Conservation (phyloP, 1,140 invertebrate genomes). For the Drosophila micromelanica region DNA sequence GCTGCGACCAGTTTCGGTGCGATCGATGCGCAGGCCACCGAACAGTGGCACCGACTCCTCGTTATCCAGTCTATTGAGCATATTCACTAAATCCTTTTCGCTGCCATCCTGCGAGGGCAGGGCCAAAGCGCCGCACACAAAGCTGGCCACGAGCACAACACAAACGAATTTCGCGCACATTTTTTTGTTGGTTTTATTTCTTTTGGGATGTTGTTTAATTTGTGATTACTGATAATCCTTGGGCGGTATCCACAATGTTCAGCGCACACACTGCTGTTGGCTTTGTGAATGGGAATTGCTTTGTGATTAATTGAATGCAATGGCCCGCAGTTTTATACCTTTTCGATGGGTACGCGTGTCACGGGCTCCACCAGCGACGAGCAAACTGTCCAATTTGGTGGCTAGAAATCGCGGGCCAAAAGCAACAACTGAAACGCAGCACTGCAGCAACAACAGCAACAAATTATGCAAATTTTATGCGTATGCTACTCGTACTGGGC, state of each 20-base stretch:
- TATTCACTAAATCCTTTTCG: conserved; percentile 84
- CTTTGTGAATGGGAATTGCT: conserved; percentile 80
- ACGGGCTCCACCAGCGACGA: conserved; percentile 5
- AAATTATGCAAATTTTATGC: conserved; percentile 79
- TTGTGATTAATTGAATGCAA: conserved; percentile 84
- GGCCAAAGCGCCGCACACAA: conserved; percentile 73
- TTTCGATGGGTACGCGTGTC: conserved; percentile 60
- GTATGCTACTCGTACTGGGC: conserved; percentile 48
- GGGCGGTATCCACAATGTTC: conserved; percentile 38
- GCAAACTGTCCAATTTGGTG: conserved; percentile 67
- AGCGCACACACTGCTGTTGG: conserved; percentile 71
- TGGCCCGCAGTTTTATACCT: conserved; percentile 76
- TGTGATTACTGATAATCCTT: conserved; percentile 58
- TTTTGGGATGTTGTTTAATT: conserved; percentile 15
- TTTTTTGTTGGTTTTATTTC: conserved; percentile 54
- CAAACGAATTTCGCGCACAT: conserved; percentile 84
- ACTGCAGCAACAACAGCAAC: conserved; percentile 45
- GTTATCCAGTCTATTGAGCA: conserved; percentile 84
- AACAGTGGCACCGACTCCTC: conserved; percentile 81
- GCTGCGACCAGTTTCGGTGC: conserved; percentile 69
- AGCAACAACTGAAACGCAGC: conserved; percentile 38
- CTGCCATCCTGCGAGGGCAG: conserved; percentile 77
- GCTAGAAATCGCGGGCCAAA: conserved; percentile 69
- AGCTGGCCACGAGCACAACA: conserved; percentile 78
- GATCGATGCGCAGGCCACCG: conserved; percentile 79